Conservation (phyloP, 2,113 vertebrate genomes). For the Crocuta crocuta region DNA sequence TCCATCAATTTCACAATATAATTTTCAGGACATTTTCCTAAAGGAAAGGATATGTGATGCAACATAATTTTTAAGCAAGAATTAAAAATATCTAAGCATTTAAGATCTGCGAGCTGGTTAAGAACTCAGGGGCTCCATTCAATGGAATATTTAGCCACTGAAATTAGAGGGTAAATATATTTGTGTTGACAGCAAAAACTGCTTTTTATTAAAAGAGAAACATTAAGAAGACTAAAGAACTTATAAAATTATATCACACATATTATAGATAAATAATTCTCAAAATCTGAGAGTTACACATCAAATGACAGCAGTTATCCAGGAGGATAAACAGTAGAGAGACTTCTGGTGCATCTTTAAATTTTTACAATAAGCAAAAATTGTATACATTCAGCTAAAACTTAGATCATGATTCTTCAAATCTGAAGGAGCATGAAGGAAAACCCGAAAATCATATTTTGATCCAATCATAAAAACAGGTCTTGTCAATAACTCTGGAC, state of each 20-base stretch:
- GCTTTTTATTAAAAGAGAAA: neutral
- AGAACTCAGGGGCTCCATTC: neutral
- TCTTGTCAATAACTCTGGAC: neutral
- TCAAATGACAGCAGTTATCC: neutral
- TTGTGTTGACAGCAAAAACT: neutral
- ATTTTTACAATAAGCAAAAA: neutral
- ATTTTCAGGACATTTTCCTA: neutral
- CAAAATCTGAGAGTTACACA: neutral
- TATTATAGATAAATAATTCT: neutral
- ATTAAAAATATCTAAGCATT: neutral
- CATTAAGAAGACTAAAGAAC: neutral
- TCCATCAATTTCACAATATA: neutral
- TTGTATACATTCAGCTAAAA: neutral
- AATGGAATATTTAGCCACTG: neutral
- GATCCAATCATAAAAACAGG: neutral
- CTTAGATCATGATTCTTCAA: neutral
- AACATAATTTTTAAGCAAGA: constrained; percentile 36
- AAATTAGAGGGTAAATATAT: neutral
- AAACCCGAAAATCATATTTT: neutral
- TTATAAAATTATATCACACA: neutral
- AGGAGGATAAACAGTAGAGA: neutral
- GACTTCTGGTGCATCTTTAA: neutral
- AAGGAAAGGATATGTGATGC: neutral
- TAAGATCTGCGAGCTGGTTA: neutral
- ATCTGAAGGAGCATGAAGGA: neutral